Evolutionary conservation across 2,113 vertebrate species (phyloP).

Genomic region (Chloebia gouldiae): DNA sequence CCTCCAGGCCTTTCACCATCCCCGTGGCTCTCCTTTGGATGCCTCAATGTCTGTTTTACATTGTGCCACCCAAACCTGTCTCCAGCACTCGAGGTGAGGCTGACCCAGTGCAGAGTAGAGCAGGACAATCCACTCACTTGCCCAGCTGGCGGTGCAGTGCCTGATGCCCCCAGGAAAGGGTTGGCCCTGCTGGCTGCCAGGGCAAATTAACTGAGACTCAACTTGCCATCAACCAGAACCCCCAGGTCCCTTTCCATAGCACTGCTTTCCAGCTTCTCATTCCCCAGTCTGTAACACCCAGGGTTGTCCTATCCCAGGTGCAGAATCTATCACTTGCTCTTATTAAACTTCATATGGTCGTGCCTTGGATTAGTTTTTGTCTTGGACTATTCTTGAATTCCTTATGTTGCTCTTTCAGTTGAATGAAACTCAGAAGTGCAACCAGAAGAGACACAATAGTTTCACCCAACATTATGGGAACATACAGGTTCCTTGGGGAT

Average conservation of each 20-base stretch:
- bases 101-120: fast-evolving
- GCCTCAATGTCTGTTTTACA: neutral
- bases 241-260: fast-evolving
- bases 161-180: fast-evolving
- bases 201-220: neutral
- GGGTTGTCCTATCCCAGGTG: neutral
- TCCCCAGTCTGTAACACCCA: neutral
- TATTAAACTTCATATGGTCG: neutral
- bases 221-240: fast-evolving
- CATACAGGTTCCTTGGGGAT: neutral
- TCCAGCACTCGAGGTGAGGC: neutral
- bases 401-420: neutral
- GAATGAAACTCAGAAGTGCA: neutral
- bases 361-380: neutral
- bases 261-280: neutral
- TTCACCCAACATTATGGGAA: neutral
- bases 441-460: neutral
- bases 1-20: neutral
- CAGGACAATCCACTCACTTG: neutral
- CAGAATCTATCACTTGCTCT: neutral
- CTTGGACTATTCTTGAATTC: neutral
- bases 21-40: fast-evolving
- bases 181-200: neutral
- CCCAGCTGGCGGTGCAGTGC: fast-evolving
- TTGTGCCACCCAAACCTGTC: fast-evolving